Base-by-base conservation (phyloP, 2,797 vertebrate genomes). In the Fundulus diaphanus region DNA sequence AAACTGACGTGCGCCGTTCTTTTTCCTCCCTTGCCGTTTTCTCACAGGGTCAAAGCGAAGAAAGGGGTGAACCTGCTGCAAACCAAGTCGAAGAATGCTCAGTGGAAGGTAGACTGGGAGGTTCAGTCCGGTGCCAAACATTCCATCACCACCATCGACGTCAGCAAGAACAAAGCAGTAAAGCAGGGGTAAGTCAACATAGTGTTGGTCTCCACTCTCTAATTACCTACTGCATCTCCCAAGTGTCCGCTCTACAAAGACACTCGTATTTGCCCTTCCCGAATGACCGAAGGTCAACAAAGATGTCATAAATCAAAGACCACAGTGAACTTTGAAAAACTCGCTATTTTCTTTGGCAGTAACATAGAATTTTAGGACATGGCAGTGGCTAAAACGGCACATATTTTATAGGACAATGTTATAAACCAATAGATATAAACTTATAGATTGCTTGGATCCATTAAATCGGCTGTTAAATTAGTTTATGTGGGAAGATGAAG, bases 51-150 rank as follows among this genome's bases (percentile, higher is more conserved):
- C 90, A 99, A 99, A 91, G 98, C 98, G 33, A 99, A 99, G 94
- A 99, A 99, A 74, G 98, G 98, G 0, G 97, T 99, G 87, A 99
- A 98, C 90, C 95, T 99, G 85, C 94, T 97, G 7, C 96, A 95
- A 85, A 98, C 97, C 83, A 96, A 93, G 87, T 96, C 98, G 0
- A 96, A 96, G 92, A 98, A 92, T 7, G 89, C 94, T 76, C 96
- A 98, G 90, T 99, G 98, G 98, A 96, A 95, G 8, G 97, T 98
- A 90, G 97, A 96, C 78, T 97, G 96, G 0, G 97, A 98, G 91
- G 94, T 97, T 74, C 95, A 97, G 90, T 97, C 96, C 0, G 98
- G 98, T 0, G 97, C 97, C 86, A 99, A 99, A 85, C 98, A 99
- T 85, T 98, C 98, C 80, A 99, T 98, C 0, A 97, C 97, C 81